A percentile compares a stretch with the other conserved stretches of the same genome.
Evolutionary conservation across 2,113 vertebrate genomes (phyloP).

Genomic region (Clinocottus analis): DNA sequence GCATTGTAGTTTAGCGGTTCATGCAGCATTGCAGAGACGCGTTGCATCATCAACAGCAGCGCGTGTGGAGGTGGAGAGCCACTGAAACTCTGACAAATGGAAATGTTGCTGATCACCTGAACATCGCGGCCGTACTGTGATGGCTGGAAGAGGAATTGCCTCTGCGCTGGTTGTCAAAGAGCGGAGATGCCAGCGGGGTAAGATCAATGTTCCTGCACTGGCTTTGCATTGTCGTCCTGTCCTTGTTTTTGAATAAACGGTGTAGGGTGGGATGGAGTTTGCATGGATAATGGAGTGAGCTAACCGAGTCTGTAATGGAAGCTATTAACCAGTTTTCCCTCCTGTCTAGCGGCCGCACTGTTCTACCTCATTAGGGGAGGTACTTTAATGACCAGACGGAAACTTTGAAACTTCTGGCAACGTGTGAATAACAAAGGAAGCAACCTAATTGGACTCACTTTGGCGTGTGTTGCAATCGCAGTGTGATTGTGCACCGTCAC

Average conservation of each 20-base stretch:
- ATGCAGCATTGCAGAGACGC: no score
- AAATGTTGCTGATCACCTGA: slow-evolving; percentile 51
- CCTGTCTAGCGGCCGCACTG: slow-evolving; percentile 73
- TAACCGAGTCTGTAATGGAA: slow-evolving; percentile 77
- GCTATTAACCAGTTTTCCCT: slow-evolving; percentile 78
- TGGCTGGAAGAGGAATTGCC: slow-evolving; percentile 63
- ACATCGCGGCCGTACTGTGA: slow-evolving; percentile 59
- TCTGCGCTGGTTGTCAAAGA: slow-evolving; percentile 56
- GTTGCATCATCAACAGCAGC: no score
- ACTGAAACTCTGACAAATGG: slow-evolving; percentile 60
- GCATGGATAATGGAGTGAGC: slow-evolving; percentile 76
- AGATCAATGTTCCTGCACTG: slow-evolving; percentile 73
- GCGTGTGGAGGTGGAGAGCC: slow-evolving; percentile 20
- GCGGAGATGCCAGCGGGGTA: slow-evolving; percentile 51
- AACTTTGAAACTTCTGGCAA: slow-evolving; percentile 71
- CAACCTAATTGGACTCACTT: slow-evolving; percentile 63
- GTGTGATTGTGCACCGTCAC: slow-evolving; percentile 19
- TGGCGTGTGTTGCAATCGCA: slow-evolving; percentile 40
- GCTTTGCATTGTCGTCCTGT: slow-evolving; percentile 71
- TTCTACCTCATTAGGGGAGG: slow-evolving; percentile 79
- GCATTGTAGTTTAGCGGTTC: slow-evolving; percentile 51
- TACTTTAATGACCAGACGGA: slow-evolving; percentile 70
- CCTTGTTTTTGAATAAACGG: slow-evolving; percentile 66
- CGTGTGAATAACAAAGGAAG: slow-evolving; percentile 63
- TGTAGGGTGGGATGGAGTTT: slow-evolving; percentile 58